Conservation (phyloP, 92 coral and sea anemone genomes). For the Epizoanthus stellaris region DNA sequence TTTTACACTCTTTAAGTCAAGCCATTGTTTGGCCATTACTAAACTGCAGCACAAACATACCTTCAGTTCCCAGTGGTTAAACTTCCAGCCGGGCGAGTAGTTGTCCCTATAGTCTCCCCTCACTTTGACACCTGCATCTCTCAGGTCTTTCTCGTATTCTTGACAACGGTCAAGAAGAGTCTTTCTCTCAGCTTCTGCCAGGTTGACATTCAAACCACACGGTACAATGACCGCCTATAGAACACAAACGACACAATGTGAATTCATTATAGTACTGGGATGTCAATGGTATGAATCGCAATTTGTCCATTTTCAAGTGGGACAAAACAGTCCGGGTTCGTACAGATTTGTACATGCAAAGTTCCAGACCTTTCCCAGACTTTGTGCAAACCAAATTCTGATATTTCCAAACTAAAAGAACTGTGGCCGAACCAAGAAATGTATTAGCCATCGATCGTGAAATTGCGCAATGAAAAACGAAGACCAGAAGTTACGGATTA, state of each 20-base stretch:
- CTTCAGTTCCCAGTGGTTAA: constrained; percentile 99
- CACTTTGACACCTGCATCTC: constrained; percentile 76
- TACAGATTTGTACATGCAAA: no score
- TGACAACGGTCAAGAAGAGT: constrained; percentile 70
- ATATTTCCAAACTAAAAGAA: no score
- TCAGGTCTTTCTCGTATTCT: constrained; percentile 70
- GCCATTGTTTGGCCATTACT: no score
- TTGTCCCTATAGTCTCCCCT: constrained; percentile 89
- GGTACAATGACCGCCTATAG: constrained; percentile 86
- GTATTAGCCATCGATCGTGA: no score
- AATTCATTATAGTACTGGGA: background rate
- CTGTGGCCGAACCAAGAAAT: no score
- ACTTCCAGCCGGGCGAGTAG: constrained; percentile 99
- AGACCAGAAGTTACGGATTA: no score
- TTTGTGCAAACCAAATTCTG: no score
- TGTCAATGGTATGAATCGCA: background rate
- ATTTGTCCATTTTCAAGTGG: background rate
- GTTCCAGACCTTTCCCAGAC: no score
- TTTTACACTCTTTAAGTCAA: no score
- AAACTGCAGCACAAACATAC: constrained; percentile 34
- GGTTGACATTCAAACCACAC: constrained; percentile 89
- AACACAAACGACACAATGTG: background rate
- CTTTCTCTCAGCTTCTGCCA: constrained; percentile 75
- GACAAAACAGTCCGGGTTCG: no score
- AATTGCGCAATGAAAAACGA: no score